A percentile compares a stretch with the other conserved stretches of the same genome.
phyloP scores from a whole-genome alignment of 1,140 invertebrate genomes.

The Zophobas atratus region DNA sequence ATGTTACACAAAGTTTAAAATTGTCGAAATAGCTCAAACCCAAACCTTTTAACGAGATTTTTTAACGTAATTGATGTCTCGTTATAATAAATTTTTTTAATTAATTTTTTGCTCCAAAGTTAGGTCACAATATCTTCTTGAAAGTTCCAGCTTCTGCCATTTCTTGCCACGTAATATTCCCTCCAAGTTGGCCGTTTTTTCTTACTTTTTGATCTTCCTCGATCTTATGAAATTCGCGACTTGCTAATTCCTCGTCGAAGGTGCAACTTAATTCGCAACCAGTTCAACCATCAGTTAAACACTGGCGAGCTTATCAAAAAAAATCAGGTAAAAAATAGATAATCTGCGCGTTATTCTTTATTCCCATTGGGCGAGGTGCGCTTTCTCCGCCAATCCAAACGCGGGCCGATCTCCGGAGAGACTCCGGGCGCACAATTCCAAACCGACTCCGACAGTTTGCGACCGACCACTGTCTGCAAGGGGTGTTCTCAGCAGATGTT shows the following conservation, averaged over 20 bases:
- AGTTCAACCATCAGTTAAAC: constrained; percentile 42
- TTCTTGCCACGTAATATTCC: constrained; percentile 3
- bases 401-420: constrained; percentile 48
- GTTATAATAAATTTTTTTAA: background rate
- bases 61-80: background rate
- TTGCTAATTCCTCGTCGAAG: constrained; percentile 7
- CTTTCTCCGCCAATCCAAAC: constrained; percentile 55
- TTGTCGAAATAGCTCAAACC: too few relatives aligned
- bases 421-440: constrained; percentile 48
- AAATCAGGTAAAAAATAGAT: constrained; percentile 48
- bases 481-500: constrained; percentile 18
- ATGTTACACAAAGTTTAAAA: too few relatives aligned
- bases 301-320: constrained; percentile 36
- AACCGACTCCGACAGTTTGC: constrained; percentile 50
- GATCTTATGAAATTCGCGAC: constrained; percentile 19
- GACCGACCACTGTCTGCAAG: constrained; percentile 40
- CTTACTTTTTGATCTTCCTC: constrained; percentile 2
- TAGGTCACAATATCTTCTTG: background rate
- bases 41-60: too few relatives aligned
- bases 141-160: background rate
- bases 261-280: constrained; percentile 1
- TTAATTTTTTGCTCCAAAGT: constrained; percentile 1
- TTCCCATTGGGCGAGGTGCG: constrained; percentile 57
- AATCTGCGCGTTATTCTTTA: constrained; percentile 55
- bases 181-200: background rate